Conservation (phyloP, 2,797 vertebrate genomes). For the Urosaurus nigricauda region DNA sequence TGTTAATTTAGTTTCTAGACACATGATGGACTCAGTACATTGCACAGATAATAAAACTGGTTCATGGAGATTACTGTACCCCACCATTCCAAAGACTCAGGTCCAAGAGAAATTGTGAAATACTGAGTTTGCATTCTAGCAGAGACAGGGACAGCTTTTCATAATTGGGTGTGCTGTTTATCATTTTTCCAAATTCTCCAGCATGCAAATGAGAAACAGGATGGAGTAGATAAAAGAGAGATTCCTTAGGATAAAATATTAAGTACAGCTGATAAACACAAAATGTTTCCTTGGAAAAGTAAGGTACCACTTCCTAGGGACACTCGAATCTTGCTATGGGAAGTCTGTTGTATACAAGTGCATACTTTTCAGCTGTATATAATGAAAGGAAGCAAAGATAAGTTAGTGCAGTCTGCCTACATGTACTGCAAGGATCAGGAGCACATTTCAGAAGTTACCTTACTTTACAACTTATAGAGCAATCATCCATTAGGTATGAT, state of each 20-base stretch:
- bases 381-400: neutral
- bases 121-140: too few species aligned
- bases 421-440: neutral
- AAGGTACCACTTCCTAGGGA: neutral
- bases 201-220: neutral
- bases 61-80: rapidly evolving
- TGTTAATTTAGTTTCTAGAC: neutral
- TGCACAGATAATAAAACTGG: neutral
- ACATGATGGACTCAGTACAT: neutral
- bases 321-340: neutral
- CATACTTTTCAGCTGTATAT: neutral
- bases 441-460: neutral
- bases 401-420: neutral
- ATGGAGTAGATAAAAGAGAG: neutral
- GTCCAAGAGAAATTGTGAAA: neutral
- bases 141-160: neutral
- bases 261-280: neutral
- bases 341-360: neutral
- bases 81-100: neutral
- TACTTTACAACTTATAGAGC: neutral
- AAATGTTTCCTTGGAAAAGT: neutral
- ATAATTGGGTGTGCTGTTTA: neutral
- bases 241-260: neutral
- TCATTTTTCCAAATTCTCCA: neutral
- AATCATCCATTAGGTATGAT: neutral